Conservation (phyloP, 1,140 invertebrate species). For the Colletes latitarsis region DNA sequence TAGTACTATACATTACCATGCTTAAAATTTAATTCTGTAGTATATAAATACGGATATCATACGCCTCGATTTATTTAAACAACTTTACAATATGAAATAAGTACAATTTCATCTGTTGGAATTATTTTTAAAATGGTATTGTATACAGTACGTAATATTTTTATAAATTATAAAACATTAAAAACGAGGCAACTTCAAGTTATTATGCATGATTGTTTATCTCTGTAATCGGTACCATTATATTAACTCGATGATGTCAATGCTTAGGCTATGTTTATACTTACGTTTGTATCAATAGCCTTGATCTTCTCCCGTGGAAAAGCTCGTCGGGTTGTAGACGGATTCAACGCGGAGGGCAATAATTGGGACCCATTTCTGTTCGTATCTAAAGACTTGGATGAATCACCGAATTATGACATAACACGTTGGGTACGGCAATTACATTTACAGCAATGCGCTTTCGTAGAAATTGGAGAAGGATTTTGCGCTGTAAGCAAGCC, state of each 20-base stretch:
- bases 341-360: background rate
- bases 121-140: too few relatives aligned
- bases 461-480: conserved; percentile 58
- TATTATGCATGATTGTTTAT: conserved; percentile 26
- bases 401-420: conserved; percentile 54
- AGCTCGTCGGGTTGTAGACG: conserved; percentile 27
- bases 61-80: background rate
- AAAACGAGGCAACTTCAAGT: conserved; percentile 10
- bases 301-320: conserved; percentile 47
- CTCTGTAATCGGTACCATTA: conserved; percentile 11
- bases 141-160: too few relatives aligned
- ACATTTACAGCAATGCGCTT: conserved; percentile 55
- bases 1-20: background rate
- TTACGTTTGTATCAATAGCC: conserved; percentile 47
- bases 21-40: background rate
- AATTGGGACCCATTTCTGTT: conserved; percentile 40
- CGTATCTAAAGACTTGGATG: conserved; percentile 32
- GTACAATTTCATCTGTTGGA: too few relatives aligned
- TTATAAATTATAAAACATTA: too few relatives aligned
- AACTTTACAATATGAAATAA: too few relatives aligned
- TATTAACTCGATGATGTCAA: conserved; percentile 52
- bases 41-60: background rate
- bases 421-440: conserved; percentile 44
- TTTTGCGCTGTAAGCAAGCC: conserved; percentile 58
- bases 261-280: conserved; percentile 64